Conservation (phyloP, 1,140 invertebrate genomes). For the Drosophila sproati region DNA sequence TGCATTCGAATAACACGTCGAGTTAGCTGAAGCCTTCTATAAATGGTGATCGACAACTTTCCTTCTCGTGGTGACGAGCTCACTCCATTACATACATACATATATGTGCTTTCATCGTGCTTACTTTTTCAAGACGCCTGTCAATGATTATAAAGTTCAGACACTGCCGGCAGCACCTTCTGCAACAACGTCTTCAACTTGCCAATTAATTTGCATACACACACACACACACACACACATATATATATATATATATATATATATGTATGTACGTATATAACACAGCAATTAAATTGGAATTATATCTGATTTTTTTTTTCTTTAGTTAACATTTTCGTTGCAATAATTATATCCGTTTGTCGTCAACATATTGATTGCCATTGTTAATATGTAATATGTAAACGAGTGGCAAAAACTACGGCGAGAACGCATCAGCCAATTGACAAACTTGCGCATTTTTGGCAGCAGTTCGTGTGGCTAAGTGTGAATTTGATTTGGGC, state of each 20-base stretch:
- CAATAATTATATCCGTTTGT: slow-evolving; percentile 68
- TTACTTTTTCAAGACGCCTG: slow-evolving; percentile 19
- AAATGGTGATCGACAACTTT: no score
- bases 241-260: neutral
- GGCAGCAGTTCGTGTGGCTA: neutral
- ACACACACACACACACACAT: neutral
- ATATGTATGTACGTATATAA: slow-evolving; percentile 18
- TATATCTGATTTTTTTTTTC: slow-evolving; percentile 15
- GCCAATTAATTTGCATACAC: slow-evolving; percentile 41
- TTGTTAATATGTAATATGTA: slow-evolving; percentile 33
- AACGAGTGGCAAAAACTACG: slow-evolving; percentile 28
- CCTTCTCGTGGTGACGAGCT: no score
- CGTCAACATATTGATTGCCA: slow-evolving; percentile 71
- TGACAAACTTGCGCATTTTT: neutral
- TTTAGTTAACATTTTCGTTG: slow-evolving; percentile 35
- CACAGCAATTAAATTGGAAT: slow-evolving; percentile 32
- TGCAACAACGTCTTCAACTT: slow-evolving; percentile 9
- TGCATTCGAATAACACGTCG: no score
- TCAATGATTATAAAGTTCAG: neutral
- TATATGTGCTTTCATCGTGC: no score
- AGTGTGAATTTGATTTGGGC: neutral
- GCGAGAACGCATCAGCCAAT: no score
- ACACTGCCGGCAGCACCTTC: neutral
- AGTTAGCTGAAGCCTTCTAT: no score
- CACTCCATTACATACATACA: neutral